Base-by-base conservation (phyloP, 2,888 invertebrate genomes). In the Drosophila conformis region DNA sequence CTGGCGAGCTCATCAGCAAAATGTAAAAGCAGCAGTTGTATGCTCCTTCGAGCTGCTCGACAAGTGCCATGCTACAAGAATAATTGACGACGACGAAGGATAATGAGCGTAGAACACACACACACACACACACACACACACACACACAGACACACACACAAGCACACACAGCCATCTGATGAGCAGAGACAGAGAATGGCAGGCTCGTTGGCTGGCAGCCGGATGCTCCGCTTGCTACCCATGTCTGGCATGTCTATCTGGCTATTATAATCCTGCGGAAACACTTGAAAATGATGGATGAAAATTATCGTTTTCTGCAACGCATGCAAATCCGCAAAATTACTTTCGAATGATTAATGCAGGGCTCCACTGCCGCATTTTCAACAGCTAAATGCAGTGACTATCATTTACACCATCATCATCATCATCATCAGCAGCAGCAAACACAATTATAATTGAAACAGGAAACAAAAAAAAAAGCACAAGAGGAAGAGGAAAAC, bases 221-320 rank as follows among this genome's bases (percentile, higher is more conserved):
- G 52, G n/a, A 52, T n/a, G 31, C 31, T n/a, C 58, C 66, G 59
- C 48, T 57, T 80, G 77, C 57, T 57, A 29, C 31, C 59, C 54
- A 48, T 51, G 15, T 38, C 46, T 61, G 57, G 21, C 64, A 27
- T 53, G 60, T 59, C 68, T 76, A 71, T 71, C 69, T 79, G 79
- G 67, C 69, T 83, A 84, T 79, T 90, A 90, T 87, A 90, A 89
- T 87, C 84, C 87, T 75, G 87, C 87, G 87, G 89, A 87, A 87
- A 87, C 87, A 87, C 87, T 87, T 87, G 89, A 87, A 89, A 87
- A 90, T 87, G 87, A 87, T 87, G 89, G 82, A 87, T 87, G 87
- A 80, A 87, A 90, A 90, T 87, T 89, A 90, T 87, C 87, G 90
- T 87, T 89, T 86, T 80, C 82, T 89, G 90, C 89, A 87, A 90